A percentile compares a stretch with the other conserved stretches of the same genome.
Conservation (phyloP, 2,797 vertebrate genomes). For the Anolis apletophallus region DNA sequence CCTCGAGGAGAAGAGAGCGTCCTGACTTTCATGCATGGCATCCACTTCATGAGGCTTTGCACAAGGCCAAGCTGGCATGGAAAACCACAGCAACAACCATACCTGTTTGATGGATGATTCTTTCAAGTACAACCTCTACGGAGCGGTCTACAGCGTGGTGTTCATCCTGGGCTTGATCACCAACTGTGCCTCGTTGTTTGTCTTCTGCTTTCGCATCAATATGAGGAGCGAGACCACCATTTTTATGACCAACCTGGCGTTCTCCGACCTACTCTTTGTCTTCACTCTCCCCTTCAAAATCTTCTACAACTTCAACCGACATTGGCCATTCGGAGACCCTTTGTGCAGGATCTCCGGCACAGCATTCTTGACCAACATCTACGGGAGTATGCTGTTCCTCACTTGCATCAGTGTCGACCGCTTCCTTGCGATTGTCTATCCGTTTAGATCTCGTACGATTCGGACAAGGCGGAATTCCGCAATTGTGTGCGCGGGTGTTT, state of each 20-base stretch:
- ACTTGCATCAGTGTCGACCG: constrained; percentile 97
- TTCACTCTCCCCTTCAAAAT: constrained; percentile 97
- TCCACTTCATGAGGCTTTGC: constrained; percentile 73
- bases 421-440: constrained; percentile 96
- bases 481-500: constrained; percentile 91
- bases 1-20: constrained; percentile 28
- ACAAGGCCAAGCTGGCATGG: constrained; percentile 76
- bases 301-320: constrained; percentile 95
- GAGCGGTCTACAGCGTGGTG: constrained; percentile 93
- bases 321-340: constrained; percentile 96
- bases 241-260: constrained; percentile 95
- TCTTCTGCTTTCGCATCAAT: constrained; percentile 96
- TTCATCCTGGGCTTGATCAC: constrained; percentile 94
- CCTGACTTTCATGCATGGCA: constrained; percentile 71
- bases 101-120: constrained; percentile 94
- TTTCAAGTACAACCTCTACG: constrained; percentile 97
- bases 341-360: constrained; percentile 96
- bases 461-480: constrained; percentile 90
- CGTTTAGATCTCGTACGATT: constrained; percentile 91
- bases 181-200: constrained; percentile 95
- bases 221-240: constrained; percentile 94
- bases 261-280: constrained; percentile 95
- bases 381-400: constrained; percentile 97
- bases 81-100: constrained; percentile 90
- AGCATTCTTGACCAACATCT: constrained; percentile 97